phyloP scores from a whole-genome alignment of 2,113 vertebrate species.

The Plectropomus leopardus region DNA sequence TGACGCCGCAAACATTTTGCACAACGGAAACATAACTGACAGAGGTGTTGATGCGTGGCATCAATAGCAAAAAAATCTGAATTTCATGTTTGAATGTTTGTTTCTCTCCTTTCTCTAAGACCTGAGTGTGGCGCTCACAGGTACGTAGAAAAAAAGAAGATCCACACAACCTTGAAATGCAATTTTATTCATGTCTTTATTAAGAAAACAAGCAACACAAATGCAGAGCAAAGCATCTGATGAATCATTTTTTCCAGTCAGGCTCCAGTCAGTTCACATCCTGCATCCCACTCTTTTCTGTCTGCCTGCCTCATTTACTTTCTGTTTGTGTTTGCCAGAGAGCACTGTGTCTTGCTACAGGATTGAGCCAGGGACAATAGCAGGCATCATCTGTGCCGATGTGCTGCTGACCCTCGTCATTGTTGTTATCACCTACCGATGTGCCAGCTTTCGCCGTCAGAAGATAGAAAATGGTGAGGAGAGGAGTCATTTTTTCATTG shows the following conservation, averaged over 20 bases:
- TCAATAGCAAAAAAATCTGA: background rate
- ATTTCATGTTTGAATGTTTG: background rate
- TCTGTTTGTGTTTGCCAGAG: slow-evolving; percentile 54
- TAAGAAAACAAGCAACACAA: background rate
- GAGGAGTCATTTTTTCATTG: background rate
- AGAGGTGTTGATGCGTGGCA: background rate
- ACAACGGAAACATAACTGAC: slow-evolving; percentile 39
- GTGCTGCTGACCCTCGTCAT: slow-evolving; percentile 80
- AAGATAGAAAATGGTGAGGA: slow-evolving; percentile 71
- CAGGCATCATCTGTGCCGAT: slow-evolving; percentile 78
- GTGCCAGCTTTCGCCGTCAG: slow-evolving; percentile 64
- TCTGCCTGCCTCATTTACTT: background rate
- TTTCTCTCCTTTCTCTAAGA: slow-evolving; percentile 46
- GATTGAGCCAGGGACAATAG: slow-evolving; percentile 77
- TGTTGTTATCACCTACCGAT: slow-evolving; percentile 77
- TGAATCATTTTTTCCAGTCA: slow-evolving; percentile 51
- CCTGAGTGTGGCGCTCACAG: slow-evolving; percentile 26
- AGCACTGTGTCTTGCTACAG: slow-evolving; percentile 73
- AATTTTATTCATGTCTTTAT: background rate
- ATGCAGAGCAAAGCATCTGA: background rate
- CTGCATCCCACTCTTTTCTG: slow-evolving; percentile 38
- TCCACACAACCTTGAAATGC: background rate
- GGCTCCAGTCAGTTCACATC: background rate
- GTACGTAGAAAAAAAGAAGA: slow-evolving; percentile 43
- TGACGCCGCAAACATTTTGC: slow-evolving; percentile 58